Conservation (phyloP, 2,113 vertebrate species). For the Danionella cerebrum region DNA sequence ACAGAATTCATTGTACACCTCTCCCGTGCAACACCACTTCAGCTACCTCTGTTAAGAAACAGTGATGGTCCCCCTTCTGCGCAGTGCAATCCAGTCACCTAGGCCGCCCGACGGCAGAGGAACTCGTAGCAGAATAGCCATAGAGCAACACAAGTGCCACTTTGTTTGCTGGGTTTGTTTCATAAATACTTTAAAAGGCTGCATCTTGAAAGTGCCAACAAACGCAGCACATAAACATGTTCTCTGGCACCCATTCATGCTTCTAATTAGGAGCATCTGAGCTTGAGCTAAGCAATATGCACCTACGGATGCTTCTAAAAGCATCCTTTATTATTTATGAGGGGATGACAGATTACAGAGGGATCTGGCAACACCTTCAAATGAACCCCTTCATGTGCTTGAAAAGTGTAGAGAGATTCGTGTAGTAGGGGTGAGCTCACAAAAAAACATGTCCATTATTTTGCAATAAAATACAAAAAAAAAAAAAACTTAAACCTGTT, state of each 20-base stretch:
- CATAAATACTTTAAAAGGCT: slow-evolving; percentile 70
- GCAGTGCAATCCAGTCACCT: slow-evolving; percentile 22
- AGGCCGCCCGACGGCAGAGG: slow-evolving; percentile 52
- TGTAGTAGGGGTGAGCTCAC: not conserved
- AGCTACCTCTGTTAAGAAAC: slow-evolving; percentile 14
- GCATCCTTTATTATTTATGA: slow-evolving; percentile 67
- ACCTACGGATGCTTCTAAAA: slow-evolving; percentile 62
- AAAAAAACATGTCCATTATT: not conserved
- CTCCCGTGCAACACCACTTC: too few relatives aligned
- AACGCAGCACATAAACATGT: slow-evolving; percentile 63
- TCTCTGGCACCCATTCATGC: slow-evolving; percentile 63
- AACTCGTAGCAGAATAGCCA: slow-evolving; percentile 51
- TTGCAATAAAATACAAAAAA: too few relatives aligned
- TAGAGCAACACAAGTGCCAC: slow-evolving; percentile 40
- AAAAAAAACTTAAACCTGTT: too few relatives aligned
- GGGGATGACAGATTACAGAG: slow-evolving; percentile 49
- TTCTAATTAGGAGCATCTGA: slow-evolving; percentile 65
- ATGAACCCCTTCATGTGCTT: slow-evolving; percentile 39
- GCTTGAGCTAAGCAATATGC: slow-evolving; percentile 57
- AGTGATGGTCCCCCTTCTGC: slow-evolving; percentile 18
- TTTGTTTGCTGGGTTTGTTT: slow-evolving; percentile 56
- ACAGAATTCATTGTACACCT: slow-evolving; percentile 46
- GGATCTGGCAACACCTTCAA: slow-evolving; percentile 46
- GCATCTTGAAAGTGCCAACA: slow-evolving; percentile 64
- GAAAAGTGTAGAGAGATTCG: not conserved